phyloP scores from a whole-genome alignment of 2,888 invertebrate species.

The Chloromyia formosa region DNA sequence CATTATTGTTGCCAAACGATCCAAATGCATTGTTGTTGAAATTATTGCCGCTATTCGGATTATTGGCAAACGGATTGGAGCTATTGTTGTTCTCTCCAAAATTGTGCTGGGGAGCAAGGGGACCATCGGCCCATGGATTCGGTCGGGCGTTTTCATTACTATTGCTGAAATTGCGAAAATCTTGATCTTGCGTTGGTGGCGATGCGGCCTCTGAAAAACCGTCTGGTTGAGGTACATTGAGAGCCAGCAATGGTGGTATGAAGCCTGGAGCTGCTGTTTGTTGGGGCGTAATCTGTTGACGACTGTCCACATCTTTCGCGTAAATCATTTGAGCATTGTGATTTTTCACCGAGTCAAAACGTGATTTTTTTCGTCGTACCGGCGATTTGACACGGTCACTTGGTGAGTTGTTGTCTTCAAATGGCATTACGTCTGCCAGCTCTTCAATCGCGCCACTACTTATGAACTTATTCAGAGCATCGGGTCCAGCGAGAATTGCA shows the following conservation, averaged over 20 bases:
- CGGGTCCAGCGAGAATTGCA: slow-evolving; percentile 80
- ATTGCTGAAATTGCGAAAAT: slow-evolving; percentile 47
- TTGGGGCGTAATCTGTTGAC: slow-evolving; percentile 29
- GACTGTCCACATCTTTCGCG: slow-evolving; percentile 46
- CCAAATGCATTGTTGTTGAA: slow-evolving; percentile 43
- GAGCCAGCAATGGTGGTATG: slow-evolving; percentile 57
- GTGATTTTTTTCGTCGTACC: slow-evolving; percentile 57
- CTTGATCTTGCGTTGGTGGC: slow-evolving; percentile 44
- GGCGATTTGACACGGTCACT: slow-evolving; percentile 55
- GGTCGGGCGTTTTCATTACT: slow-evolving; percentile 47
- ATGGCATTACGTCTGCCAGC: slow-evolving; percentile 78
- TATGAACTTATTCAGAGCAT: slow-evolving; percentile 79
- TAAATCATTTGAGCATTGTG: slow-evolving; percentile 61
- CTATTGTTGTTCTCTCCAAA: background rate
- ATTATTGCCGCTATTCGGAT: slow-evolving; percentile 38
- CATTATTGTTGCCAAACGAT: slow-evolving; percentile 36
- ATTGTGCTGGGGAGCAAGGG: slow-evolving; percentile 42
- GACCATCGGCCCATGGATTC: slow-evolving; percentile 48
- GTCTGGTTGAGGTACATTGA: slow-evolving; percentile 58
- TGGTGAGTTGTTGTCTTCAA: slow-evolving; percentile 66
- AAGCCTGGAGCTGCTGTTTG: slow-evolving; percentile 48
- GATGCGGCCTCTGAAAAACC: slow-evolving; percentile 38
- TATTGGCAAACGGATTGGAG: slow-evolving; percentile 20
- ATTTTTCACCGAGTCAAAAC: slow-evolving; percentile 59
- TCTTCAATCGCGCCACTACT: slow-evolving; percentile 85